phyloP scores from a whole-genome alignment of 2,113 vertebrate species.

The Haemorhous mexicanus region DNA sequence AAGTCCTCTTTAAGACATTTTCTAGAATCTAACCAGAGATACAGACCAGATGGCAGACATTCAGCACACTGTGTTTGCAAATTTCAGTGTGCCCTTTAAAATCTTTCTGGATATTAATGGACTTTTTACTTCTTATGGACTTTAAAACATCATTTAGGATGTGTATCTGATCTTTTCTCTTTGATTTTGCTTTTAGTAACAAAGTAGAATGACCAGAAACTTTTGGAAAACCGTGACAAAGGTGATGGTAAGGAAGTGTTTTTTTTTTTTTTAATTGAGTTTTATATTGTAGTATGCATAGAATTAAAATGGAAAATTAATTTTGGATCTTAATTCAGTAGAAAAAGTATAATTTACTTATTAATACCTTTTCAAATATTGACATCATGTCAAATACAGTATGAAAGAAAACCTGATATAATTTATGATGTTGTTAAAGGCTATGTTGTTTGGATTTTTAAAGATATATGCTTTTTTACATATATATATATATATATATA shows the following conservation, averaged over 20 bases:
- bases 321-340: background rate
- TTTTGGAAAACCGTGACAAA: conserved; percentile 76
- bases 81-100: conserved; percentile 6
- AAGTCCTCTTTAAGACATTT: conserved; percentile 45
- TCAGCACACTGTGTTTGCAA: background rate
- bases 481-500: background rate
- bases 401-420: background rate
- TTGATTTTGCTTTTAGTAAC: background rate
- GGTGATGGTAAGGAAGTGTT: conserved; percentile 70
- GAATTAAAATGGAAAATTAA: background rate
- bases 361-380: background rate
- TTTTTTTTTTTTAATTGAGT: background rate
- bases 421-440: background rate
- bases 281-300: background rate
- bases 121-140: background rate
- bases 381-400: background rate
- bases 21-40: background rate
- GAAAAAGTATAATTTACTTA: background rate
- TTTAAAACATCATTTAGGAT: conserved; percentile 14
- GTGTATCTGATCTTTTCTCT: background rate
- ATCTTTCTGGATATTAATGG: background rate
- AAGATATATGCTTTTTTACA: background rate
- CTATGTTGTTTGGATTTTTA: background rate
- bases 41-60: conserved; percentile 2
- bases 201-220: conserved; percentile 70